These are phyloP conservation scores for Zaprionus gabonicus DNA, from an alignment of 1,140 invertebrate genomes.

Conservation along the genomic window DNA sequence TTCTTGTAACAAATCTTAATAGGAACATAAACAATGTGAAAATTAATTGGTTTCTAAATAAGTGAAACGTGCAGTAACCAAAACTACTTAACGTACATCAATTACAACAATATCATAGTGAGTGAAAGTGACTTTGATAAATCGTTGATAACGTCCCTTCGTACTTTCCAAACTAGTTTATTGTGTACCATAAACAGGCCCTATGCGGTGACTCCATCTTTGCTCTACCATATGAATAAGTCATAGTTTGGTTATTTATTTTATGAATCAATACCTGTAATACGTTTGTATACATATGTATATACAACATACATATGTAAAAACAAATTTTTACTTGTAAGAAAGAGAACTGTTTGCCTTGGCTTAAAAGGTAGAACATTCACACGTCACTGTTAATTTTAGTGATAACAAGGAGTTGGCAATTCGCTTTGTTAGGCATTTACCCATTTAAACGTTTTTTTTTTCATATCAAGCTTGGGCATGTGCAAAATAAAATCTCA, in stretches of 20 bases:
- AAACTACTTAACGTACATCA: neutral
- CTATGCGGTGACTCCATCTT: neutral
- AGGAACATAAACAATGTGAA: neutral
- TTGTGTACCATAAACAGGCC: neutral
- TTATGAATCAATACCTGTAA: no score
- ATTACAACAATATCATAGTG: neutral
- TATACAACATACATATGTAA: no score
- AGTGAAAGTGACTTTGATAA: slow-evolving; percentile 5
- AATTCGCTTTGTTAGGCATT: neutral
- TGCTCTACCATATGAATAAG: neutral
- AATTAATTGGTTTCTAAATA: neutral
- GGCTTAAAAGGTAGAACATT: neutral
- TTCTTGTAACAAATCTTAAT: neutral
- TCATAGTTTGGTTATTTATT: no score
- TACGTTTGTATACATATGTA: no score
- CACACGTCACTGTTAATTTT: neutral
- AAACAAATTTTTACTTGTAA: no score
- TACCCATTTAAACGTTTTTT: neutral
- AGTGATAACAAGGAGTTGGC: neutral
- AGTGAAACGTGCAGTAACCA: neutral
- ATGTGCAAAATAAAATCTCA: neutral
- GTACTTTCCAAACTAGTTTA: neutral
- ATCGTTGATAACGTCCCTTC: slow-evolving; percentile 1
- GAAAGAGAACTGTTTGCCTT: no score
- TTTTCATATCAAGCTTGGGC: no score